These are phyloP conservation scores for Phylloscopus whistleri DNA, from an alignment of 2,113 vertebrate genomes.

Conservation along the genomic window DNA sequence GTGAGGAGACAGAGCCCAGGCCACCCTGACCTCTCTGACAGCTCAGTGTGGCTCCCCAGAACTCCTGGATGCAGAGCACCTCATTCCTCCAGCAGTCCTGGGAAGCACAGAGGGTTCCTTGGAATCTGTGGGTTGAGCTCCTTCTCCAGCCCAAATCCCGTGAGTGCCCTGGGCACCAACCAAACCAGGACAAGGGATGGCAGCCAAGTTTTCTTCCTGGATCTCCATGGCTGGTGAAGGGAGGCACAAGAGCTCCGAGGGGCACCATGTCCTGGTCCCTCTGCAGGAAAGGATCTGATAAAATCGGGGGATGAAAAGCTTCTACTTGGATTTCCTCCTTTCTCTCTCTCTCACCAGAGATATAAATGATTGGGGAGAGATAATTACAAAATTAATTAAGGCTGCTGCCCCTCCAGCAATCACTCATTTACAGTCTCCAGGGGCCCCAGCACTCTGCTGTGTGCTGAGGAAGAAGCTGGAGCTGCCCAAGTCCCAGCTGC, in stretches of 20 bases:
- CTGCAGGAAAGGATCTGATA: background rate
- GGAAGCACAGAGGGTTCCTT: background rate
- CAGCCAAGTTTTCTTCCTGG: accelerated
- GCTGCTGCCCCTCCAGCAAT: background rate
- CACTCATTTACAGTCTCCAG: background rate
- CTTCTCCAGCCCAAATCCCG: background rate
- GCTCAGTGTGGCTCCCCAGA: background rate
- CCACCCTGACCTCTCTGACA: background rate
- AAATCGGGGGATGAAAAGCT: background rate
- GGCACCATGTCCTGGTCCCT: background rate
- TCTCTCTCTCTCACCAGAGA: background rate
- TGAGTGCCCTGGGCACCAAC: accelerated
- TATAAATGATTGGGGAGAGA: background rate
- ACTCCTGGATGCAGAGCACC: background rate
- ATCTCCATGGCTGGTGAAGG: background rate
- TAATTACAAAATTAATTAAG: background rate
- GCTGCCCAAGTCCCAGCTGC: slow-evolving; percentile 48
- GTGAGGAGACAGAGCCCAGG: background rate
- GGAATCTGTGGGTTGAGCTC: background rate
- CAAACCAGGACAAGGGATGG: accelerated
- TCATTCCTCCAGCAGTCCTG: background rate
- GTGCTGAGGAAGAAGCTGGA: background rate
- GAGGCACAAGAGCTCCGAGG: background rate
- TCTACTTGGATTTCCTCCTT: background rate
- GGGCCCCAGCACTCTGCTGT: background rate